Evolutionary conservation across 2,888 invertebrate species (phyloP).

Genomic region (Ennomos erosarius): DNA sequence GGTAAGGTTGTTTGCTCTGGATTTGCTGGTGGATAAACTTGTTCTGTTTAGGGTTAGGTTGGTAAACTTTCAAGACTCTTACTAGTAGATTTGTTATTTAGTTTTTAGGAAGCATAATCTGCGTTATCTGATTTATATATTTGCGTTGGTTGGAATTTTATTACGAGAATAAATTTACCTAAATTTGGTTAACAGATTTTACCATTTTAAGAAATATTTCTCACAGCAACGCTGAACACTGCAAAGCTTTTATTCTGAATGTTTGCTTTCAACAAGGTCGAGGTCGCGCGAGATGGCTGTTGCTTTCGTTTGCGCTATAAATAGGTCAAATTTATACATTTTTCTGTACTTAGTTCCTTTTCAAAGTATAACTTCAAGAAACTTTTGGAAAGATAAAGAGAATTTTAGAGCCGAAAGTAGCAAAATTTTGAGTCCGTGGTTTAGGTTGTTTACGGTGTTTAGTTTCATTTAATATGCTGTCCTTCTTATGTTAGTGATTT

Average conservation of each 20-base stretch:
- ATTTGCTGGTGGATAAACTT: slow-evolving; percentile 49
- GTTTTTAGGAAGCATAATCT: no score
- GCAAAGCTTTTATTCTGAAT: slow-evolving; percentile 34
- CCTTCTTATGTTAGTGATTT: no score
- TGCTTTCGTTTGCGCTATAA: slow-evolving; percentile 37
- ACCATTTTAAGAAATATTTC: slow-evolving; percentile 15
- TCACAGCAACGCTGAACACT: slow-evolving; percentile 19
- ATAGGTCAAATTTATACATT: slow-evolving; percentile 37
- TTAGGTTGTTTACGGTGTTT: no score
- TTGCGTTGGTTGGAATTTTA: neutral
- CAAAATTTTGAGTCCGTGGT: no score
- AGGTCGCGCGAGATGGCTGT: slow-evolving; percentile 34
- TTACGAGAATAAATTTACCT: neutral
- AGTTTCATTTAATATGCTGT: no score
- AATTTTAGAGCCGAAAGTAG: no score
- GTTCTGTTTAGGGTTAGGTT: slow-evolving; percentile 30
- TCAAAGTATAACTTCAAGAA: slow-evolving; percentile 4
- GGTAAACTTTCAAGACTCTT: slow-evolving; percentile 18
- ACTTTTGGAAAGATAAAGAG: neutral
- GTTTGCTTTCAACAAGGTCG: slow-evolving; percentile 41
- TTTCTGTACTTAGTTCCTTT: slow-evolving; percentile 23
- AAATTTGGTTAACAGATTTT: slow-evolving; percentile 7
- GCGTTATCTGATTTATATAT: no score
- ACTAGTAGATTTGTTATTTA: no score
- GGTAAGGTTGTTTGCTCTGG: slow-evolving; percentile 50